A percentile compares a stretch with the other conserved stretches of the same genome.
phyloP scores from a whole-genome alignment of 1,140 invertebrate genomes.

The Cyphomyrmex costatus region DNA sequence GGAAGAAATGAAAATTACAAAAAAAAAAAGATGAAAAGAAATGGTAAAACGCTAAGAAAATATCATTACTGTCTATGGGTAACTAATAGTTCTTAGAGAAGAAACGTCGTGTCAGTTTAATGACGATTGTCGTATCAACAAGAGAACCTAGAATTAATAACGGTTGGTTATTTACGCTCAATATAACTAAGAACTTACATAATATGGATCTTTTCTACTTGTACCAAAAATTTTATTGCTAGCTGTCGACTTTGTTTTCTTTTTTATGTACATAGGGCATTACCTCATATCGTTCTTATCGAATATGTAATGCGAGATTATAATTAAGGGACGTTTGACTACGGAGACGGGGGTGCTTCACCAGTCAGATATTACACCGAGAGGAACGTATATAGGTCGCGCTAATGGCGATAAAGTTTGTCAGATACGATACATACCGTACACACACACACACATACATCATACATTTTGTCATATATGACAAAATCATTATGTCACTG shows the following conservation, averaged over 20 bases:
- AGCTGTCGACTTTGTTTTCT: slow-evolving; percentile 48
- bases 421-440: neutral
- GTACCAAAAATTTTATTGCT: slow-evolving; percentile 47
- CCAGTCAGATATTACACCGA: slow-evolving; percentile 20
- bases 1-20: slow-evolving; percentile 81
- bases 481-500: slow-evolving; percentile 15
- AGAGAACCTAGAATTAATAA: slow-evolving; percentile 75
- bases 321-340: slow-evolving; percentile 35
- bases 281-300: slow-evolving; percentile 60
- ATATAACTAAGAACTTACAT: slow-evolving; percentile 61
- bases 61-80: slow-evolving; percentile 80
- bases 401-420: neutral
- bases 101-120: slow-evolving; percentile 69
- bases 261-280: slow-evolving; percentile 57
- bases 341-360: neutral
- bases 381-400: neutral
- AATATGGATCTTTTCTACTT: slow-evolving; percentile 66
- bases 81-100: slow-evolving; percentile 77
- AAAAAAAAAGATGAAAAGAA: slow-evolving; percentile 48
- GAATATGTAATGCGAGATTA: slow-evolving; percentile 46
- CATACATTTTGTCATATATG: slow-evolving; percentile 9
- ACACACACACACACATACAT: neutral
- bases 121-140: slow-evolving; percentile 69
- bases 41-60: slow-evolving; percentile 56
- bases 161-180: slow-evolving; percentile 70